A percentile compares a stretch with the other conserved stretches of the same genome.
Evolutionary conservation across 2,113 vertebrate species (phyloP).

Genomic region (Thomomys bottae): DNA sequence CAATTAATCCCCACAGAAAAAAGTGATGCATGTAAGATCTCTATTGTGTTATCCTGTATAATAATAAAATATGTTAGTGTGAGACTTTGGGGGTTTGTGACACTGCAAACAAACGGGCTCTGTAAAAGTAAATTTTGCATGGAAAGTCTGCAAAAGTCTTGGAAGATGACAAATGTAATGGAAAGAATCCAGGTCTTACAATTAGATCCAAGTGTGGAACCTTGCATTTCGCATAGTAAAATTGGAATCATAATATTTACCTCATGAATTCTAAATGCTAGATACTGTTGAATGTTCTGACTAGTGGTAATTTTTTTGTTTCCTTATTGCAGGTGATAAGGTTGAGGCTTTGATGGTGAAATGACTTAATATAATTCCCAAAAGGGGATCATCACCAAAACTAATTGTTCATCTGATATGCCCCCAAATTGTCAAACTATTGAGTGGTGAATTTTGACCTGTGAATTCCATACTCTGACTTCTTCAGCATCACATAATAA

Average conservation of each 20-base stretch:
- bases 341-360: neutral
- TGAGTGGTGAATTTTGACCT: constrained; percentile 3
- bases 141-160: constrained; percentile 31
- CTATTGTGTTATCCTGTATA: neutral
- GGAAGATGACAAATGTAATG: neutral
- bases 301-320: neutral
- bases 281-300: neutral
- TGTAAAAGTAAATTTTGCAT: constrained; percentile 25
- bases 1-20: neutral
- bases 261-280: neutral
- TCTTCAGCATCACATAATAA: neutral
- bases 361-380: neutral
- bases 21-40: neutral
- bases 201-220: neutral
- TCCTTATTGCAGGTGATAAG: neutral
- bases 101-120: constrained; percentile 15
- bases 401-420: neutral
- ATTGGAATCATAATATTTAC: neutral
- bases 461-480: neutral
- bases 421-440: neutral
- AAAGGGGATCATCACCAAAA: neutral
- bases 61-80: neutral
- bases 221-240: constrained; percentile 4
- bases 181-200: constrained; percentile 8
- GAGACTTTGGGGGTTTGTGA: neutral